Evolutionary conservation across 2,888 invertebrate species (phyloP), one percentile per base, ranked within the genome.

Genomic region (Prionchulus punctatus): DNA sequence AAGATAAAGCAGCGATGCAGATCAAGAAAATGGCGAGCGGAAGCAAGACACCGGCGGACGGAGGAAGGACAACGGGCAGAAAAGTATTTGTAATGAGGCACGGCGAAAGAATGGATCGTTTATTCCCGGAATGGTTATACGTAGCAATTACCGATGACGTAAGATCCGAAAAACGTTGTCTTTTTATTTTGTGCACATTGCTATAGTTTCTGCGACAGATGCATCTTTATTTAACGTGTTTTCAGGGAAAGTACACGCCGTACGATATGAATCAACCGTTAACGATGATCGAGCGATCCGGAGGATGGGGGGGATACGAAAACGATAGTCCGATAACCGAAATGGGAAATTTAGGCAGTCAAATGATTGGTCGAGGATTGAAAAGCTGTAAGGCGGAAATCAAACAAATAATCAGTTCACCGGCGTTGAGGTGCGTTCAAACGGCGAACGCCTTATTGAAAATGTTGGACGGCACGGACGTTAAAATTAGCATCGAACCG

Each of bases 261-360:
- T 83, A 84, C 69, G 90, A 94, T 72, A 77, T 92, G 55, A 94
- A 94, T 70, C 82, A 92, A 84, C 92, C 92, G 0, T 78, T 81
- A 59, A 76, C 75, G 27, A 73, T 94, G 63, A 84, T 50, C 31
- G 25, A 43, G 25, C 58, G 61, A 78, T 62, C 80, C 87, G 79
- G 80, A 36, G 82, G 81, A 25, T 78, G 78, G 26, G 78, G 79
- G 53, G 83, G 85, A 30, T 92, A 84, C 76, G 76, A 80, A 43
- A 82, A 82, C 64, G 94, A 94, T 73, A 81, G 85, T 55, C 92
- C 92, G 1, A 75, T 94, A 59, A 92, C 92, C 2, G 83, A 85
- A 57, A 78, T 92, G 53, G 94, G 92, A 23, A 47, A n/a, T 23
- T 53, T 61, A 21, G 47, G 50, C 43, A 49, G 52, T 27, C 57